A percentile compares a stretch with the other conserved stretches of the same genome.
phyloP scores from a whole-genome alignment of 2,888 invertebrate genomes.

The Drosophila pegasa region DNA sequence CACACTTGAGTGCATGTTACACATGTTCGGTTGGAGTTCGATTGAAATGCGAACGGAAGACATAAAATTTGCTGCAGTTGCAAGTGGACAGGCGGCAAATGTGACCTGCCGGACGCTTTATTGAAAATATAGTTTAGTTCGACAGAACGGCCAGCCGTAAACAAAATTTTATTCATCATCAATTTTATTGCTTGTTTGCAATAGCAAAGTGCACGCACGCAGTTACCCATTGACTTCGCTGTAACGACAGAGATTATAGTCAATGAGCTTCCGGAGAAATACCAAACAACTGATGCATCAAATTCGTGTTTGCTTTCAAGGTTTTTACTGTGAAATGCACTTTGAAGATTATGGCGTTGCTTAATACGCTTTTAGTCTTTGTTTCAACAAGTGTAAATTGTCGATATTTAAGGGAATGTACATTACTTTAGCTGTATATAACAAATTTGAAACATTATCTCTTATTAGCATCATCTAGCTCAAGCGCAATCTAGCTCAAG shows the following conservation, averaged over 20 bases:
- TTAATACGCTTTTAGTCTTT: background rate
- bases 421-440: background rate
- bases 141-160: conserved; percentile 20
- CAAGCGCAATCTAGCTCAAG: background rate
- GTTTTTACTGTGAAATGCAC: background rate
- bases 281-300: background rate
- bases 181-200: conserved; percentile 27
- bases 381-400: background rate
- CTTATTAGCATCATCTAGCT: background rate
- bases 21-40: conserved; percentile 23
- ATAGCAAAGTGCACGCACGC: conserved; percentile 4
- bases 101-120: conserved; percentile 34
- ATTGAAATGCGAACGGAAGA: conserved; percentile 50
- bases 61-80: conserved; percentile 40
- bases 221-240: conserved; percentile 9
- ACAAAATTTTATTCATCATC: conserved; percentile 16
- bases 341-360: background rate
- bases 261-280: background rate
- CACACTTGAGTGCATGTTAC: background rate
- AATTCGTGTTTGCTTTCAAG: background rate
- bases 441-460: too few relatives aligned
- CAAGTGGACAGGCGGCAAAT: conserved; percentile 18
- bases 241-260: background rate
- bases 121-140: conserved; percentile 25
- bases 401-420: background rate